Percentiles rank a stretch among this genome's conserved stretches.
These are phyloP conservation scores for Sebastes kiyomatsui DNA, from an alignment of 2,797 vertebrate species.

Conservation along the genomic window DNA sequence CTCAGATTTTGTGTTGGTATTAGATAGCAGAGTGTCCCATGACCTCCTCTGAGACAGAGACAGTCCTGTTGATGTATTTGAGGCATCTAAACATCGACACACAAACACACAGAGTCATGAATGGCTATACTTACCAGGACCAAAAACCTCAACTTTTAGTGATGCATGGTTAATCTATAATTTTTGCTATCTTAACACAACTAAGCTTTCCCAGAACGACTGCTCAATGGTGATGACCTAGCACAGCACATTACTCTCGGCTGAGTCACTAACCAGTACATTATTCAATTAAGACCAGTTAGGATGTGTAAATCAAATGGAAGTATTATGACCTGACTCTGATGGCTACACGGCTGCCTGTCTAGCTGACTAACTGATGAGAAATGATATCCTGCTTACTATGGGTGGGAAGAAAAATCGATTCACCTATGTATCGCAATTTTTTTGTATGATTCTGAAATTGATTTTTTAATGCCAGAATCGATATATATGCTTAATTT, in stretches of 20 bases:
- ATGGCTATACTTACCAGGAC: not conserved
- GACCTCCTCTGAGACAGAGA: slow-evolving; percentile 38
- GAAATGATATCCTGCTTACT: slow-evolving; percentile 9
- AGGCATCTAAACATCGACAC: not conserved
- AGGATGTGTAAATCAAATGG: slow-evolving; percentile 22
- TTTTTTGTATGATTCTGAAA: too few relatives aligned
- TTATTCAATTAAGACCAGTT: slow-evolving; percentile 50
- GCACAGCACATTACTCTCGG: slow-evolving; percentile 14
- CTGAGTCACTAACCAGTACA: slow-evolving; percentile 58
- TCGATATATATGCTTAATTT: too few relatives aligned
- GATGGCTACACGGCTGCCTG: not conserved
- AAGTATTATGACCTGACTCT: not conserved
- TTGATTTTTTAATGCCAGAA: too few relatives aligned
- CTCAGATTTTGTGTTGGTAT: not conserved
- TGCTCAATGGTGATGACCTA: not conserved
- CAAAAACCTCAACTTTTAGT: not conserved
- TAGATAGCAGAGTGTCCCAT: slow-evolving; percentile 30
- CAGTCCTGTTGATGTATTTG: slow-evolving; percentile 27
- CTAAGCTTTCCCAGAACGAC: not conserved
- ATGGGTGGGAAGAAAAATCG: too few relatives aligned
- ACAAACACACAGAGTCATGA: not conserved
- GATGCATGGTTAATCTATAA: not conserved
- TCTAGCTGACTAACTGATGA: slow-evolving; percentile 30
- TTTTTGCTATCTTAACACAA: not conserved
- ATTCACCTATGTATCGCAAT: too few relatives aligned